Evolutionary conservation across 2,888 invertebrate species (phyloP), one percentile per base, ranked within the genome.

Genomic region (Drosophila formosana): DNA sequence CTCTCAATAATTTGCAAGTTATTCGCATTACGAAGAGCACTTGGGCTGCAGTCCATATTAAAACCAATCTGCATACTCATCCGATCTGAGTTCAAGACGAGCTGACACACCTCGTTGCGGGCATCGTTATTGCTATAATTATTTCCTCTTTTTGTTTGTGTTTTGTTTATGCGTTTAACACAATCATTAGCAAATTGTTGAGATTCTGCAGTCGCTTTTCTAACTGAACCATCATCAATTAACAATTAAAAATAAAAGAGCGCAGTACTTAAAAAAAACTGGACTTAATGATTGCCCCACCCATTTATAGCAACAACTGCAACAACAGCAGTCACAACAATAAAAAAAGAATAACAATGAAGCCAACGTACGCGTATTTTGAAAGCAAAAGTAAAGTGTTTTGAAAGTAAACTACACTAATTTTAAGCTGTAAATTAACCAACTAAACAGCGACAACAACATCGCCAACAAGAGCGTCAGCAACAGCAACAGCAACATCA

Each of bases 381-480:
- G 83, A 84, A 84, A 84, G 83, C 83, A 84, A 84, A 88, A 88
- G 83, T 84, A 85, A 84, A 84, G 83, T 88, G 83, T 84, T 84
- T 84, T 88, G 83, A 84, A 84, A 84, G 88, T 84, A 75, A 88
- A 78, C 88, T 84, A 84, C 88, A 88, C 86, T 84, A 84, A 84
- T 84, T 84, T 84, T 78, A 88, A 80, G 88, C 88, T 88, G 83
- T 88, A 84, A 84, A 84, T 84, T 84, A 88, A 82, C 83, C 88
- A 85, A 84, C 83, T 88, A 70, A 77, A 73, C 80, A 81, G 65
- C 75, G 78, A 60, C 62, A 64, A 55, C 56, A 65, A 41, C 49
- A 62, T 26, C 43, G 37, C 4, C 13, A 43, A 30, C 53, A 43
- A 45, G 43, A 32, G 5, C 28, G 18, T 18, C 18, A 41, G 8